Evolutionary conservation across 2,797 vertebrate genomes (phyloP).

Genomic region (Coregonus suidteri): DNA sequence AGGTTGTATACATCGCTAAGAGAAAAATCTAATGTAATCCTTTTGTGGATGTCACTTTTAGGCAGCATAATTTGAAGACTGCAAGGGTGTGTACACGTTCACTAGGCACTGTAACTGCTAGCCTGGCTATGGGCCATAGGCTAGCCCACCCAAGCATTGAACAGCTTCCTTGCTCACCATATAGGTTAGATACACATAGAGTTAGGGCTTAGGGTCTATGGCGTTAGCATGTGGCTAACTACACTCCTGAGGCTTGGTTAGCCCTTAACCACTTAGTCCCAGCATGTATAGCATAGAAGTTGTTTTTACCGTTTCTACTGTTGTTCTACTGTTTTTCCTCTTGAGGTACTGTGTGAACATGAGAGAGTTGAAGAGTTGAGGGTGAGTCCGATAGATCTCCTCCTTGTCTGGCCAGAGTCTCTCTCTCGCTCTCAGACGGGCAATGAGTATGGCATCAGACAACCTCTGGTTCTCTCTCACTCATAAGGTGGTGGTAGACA

Average conservation of each 20-base stretch:
- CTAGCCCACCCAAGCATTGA: neutral
- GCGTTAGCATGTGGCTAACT: neutral
- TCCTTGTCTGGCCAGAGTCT: neutral
- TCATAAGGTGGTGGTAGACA: neutral
- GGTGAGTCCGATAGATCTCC: no score
- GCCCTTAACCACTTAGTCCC: neutral
- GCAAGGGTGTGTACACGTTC: no score
- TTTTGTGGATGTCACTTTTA: no score
- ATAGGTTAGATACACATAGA: neutral
- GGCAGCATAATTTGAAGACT: no score
- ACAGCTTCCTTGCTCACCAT: neutral
- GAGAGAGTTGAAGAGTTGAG: no score
- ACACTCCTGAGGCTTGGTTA: neutral
- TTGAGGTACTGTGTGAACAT: no score
- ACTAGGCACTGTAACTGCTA: neutral
- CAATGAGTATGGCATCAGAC: neutral
- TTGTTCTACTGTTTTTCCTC: neutral
- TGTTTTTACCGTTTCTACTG: no score
- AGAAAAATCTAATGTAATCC: no score
- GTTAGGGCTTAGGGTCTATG: neutral
- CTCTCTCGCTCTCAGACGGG: neutral
- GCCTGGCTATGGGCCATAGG: neutral
- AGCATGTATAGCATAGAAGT: no score
- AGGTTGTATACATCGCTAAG: no score
- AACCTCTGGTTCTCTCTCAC: neutral